phyloP scores from a whole-genome alignment of 2,113 vertebrate species.

The Galeopterus variegatus region DNA sequence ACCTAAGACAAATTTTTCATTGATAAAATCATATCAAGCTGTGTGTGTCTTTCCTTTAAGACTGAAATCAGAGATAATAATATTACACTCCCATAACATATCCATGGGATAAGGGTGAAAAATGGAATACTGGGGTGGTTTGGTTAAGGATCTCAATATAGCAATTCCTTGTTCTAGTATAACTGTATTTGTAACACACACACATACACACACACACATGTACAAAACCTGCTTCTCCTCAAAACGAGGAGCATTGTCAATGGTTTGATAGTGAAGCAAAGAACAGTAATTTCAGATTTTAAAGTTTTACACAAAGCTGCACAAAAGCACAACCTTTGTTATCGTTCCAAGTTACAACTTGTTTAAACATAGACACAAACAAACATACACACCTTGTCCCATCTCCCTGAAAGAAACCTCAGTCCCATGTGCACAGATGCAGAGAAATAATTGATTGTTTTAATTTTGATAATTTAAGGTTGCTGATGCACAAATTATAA shows the following conservation, averaged over 20 bases:
- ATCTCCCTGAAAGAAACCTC: constrained; percentile 6
- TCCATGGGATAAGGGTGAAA: not conserved
- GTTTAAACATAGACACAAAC: not conserved
- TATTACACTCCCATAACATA: not conserved
- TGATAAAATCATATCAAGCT: not conserved
- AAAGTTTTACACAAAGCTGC: not conserved
- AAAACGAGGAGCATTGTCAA: not conserved
- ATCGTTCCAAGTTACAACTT: not conserved
- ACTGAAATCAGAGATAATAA: not conserved
- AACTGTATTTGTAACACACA: not conserved
- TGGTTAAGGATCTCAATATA: not conserved
- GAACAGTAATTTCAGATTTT: not conserved
- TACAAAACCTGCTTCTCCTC: not conserved
- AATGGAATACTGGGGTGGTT: not conserved
- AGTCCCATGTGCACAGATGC: not conserved
- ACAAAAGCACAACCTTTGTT: not conserved
- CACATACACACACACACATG: not conserved
- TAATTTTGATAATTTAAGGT: constrained; percentile 52
- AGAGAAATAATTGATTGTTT: constrained; percentile 15
- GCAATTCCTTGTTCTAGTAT: not conserved
- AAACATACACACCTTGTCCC: not conserved
- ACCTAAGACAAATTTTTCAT: not conserved
- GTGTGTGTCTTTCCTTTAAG: not conserved
- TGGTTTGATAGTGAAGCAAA: not conserved
- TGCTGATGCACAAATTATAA: constrained; percentile 17